These are phyloP conservation scores for Emberiza fucata DNA, from an alignment of 2,113 vertebrate genomes.

Conservation along the genomic window DNA sequence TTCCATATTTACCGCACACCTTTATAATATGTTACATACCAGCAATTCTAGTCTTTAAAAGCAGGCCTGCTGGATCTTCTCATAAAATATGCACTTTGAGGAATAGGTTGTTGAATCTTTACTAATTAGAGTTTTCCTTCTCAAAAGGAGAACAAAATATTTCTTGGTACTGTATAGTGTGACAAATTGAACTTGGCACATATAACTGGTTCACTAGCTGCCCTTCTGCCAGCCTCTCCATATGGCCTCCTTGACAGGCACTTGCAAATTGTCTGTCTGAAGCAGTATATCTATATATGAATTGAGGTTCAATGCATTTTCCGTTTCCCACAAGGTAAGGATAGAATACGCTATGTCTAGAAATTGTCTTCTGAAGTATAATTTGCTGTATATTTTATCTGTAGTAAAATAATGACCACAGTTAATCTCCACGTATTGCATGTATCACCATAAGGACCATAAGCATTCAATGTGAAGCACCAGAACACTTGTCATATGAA, in stretches of 20 bases:
- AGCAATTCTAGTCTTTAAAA: not conserved
- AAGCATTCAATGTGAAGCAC: accelerated
- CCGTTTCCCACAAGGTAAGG: not conserved
- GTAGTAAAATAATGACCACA: not conserved
- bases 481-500: not conserved
- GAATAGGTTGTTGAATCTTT: not conserved
- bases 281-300: not conserved
- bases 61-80: not conserved
- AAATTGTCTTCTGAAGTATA: not conserved
- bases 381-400: not conserved
- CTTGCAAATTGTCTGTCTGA: slow-evolving; percentile 18
- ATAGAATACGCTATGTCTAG: not conserved
- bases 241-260: slow-evolving; percentile 34
- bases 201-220: slow-evolving; percentile 65
- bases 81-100: not conserved
- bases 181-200: slow-evolving; percentile 59
- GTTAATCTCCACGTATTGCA: not conserved
- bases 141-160: not conserved
- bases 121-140: not conserved
- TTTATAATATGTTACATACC: not conserved
- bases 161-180: not conserved
- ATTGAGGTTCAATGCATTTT: not conserved
- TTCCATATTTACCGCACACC: accelerated
- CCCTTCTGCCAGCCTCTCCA: slow-evolving; percentile 60
- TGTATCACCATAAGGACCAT: not conserved